These are phyloP conservation scores for Euphydryas editha DNA, from an alignment of 2,888 invertebrate species.

Conservation along the genomic window DNA sequence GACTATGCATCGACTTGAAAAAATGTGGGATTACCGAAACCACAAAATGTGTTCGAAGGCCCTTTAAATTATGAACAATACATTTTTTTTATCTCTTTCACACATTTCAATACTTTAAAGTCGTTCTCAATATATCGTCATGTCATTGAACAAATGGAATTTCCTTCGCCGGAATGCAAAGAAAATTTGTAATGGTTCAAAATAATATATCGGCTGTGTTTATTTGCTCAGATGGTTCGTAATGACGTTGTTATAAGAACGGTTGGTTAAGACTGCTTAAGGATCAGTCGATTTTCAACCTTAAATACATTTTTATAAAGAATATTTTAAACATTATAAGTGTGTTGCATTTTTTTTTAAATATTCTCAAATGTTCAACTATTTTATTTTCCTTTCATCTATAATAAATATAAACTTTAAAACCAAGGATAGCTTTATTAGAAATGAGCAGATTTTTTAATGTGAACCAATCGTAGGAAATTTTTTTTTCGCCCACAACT, in stretches of 20 bases:
- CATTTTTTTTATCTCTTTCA: slow-evolving; percentile 20
- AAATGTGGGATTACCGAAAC: slow-evolving; percentile 26
- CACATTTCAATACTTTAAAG: slow-evolving; percentile 26
- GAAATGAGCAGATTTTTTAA: neutral
- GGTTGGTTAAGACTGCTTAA: neutral
- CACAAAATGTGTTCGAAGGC: slow-evolving; percentile 11
- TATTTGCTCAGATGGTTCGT: slow-evolving; percentile 31
- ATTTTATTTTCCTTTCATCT: neutral
- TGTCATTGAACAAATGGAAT: slow-evolving; percentile 31
- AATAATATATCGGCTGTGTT: slow-evolving; percentile 20
- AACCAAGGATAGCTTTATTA: neutral
- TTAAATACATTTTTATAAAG: neutral
- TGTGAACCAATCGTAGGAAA: neutral
- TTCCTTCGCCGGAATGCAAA: slow-evolving; percentile 31
- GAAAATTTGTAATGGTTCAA: slow-evolving; percentile 21
- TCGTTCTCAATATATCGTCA: slow-evolving; percentile 25
- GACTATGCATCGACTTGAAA: slow-evolving; percentile 8
- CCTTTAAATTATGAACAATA: slow-evolving; percentile 10
- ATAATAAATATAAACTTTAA: neutral
- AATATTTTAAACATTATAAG: neutral
- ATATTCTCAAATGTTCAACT: neutral
- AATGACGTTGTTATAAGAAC: neutral
- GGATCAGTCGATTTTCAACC: neutral
- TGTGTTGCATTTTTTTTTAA: neutral
- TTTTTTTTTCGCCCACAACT: neutral